Evolutionary conservation across 2,797 vertebrate species (phyloP), one percentile per base, ranked within the genome.

Genomic region (Syngnathus rostellatus): DNA sequence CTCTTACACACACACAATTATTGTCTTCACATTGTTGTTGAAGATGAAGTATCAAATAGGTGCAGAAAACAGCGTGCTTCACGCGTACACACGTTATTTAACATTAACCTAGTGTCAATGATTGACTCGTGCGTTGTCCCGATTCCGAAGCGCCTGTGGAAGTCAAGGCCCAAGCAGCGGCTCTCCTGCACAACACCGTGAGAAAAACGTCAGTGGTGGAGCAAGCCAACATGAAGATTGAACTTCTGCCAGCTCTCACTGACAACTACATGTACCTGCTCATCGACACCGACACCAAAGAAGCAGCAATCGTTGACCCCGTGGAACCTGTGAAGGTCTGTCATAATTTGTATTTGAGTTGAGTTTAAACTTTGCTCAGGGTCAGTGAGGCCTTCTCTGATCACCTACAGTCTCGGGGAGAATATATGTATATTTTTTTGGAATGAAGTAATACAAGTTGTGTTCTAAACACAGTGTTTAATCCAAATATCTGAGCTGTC

Each of bases 211-310:
- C 77, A 64, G 62, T 91, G 0, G 76, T 95, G 71, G 65, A 83
- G 2, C 92, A 95, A 79, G 75, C 72, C 59, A 39, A 85, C 80
- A 99, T 99, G 97, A 96, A 89, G 91, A 74, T 99, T 9, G 94
- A 96, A 79, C 78, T 96, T 1, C 83, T 99, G 12, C 97, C 97
- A 0, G 97, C 97, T 0, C 93, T 99, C 68, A 93, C 90, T 0
- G 97, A 99, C 86, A 99, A 99, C 86, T 99, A 99, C 88, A 99
- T 99, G 97, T 99, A 99, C 84, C 93, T 99, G 17, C 86, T 99
- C 68, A 94, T 98, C 0, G 97, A 99, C 0, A 88, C 86, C 64
- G 93, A 95, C 57, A 92, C 93, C 14, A 92, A 73, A 72, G 95
- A 98, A 78, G 97, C 96, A 0, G 97, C 97, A 5, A 79, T 98